Conservation (phyloP, 2,888 invertebrate genomes). For the Phyllotreta striolata region DNA sequence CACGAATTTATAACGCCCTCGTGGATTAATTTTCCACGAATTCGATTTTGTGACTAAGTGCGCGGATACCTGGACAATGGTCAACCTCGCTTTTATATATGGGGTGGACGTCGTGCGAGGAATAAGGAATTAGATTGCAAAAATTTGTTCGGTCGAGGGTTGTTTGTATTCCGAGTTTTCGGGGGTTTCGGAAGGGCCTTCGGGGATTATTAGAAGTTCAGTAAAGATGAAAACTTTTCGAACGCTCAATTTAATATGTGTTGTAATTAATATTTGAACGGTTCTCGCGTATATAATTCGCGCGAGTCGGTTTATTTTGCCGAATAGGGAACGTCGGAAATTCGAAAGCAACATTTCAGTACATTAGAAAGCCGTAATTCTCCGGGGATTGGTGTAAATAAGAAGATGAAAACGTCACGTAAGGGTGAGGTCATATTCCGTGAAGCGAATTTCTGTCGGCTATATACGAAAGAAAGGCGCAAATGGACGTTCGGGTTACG, state of each 20-base stretch:
- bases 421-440: slow-evolving; percentile 28
- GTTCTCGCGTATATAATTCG: too few species aligned
- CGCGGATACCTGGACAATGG: slow-evolving; percentile 24
- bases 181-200: neutral
- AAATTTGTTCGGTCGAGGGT: slow-evolving; percentile 10
- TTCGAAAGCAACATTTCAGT: too few species aligned
- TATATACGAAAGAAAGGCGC: neutral
- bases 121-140: slow-evolving; percentile 17
- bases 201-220: neutral
- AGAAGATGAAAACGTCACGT: slow-evolving; percentile 34
- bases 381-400: slow-evolving; percentile 7
- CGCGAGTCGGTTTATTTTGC: too few species aligned
- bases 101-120: slow-evolving; percentile 10
- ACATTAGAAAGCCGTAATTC: slow-evolving; percentile 3
- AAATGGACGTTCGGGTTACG: slow-evolving; percentile 14
- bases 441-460: slow-evolving; percentile 21
- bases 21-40: slow-evolving; percentile 30
- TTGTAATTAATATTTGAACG: too few species aligned
- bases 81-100: slow-evolving; percentile 18
- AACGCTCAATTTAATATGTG: neutral
- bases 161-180: neutral
- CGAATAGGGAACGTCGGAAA: too few species aligned
- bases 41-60: slow-evolving; percentile 29
- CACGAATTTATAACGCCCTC: slow-evolving; percentile 31
- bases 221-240: neutral